A percentile compares a stretch with the other conserved stretches of the same genome.
phyloP scores from a whole-genome alignment of 2,797 vertebrate species.

The Lutjanus campechanus region DNA sequence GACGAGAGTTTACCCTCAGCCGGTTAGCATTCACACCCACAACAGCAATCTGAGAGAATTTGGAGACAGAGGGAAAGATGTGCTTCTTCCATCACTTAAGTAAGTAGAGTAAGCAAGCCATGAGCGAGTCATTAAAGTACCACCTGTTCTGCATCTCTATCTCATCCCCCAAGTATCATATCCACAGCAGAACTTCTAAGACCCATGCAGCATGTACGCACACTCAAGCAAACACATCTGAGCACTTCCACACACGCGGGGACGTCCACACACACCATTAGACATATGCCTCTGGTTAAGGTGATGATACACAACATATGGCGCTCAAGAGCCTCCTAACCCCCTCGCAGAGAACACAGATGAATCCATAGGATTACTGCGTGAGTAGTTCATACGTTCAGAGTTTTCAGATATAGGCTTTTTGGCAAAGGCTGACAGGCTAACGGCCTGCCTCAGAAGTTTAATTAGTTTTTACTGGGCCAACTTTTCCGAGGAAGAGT shows the following conservation, averaged over 20 bases:
- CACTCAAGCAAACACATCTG: conserved; percentile 48
- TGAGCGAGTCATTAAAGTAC: conserved; percentile 65
- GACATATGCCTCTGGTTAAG: conserved; percentile 76
- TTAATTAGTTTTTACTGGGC: conserved; percentile 65
- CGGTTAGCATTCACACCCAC: conserved; percentile 57
- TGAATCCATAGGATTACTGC: conserved; percentile 51
- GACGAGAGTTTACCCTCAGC: conserved; percentile 39
- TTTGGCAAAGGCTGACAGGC: conserved; percentile 51
- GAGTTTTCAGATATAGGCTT: conserved; percentile 51
- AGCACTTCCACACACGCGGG: conserved; percentile 43
- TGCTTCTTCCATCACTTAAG: conserved; percentile 29
- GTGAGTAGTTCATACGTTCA: conserved; percentile 39
- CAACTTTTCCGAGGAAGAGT: conserved; percentile 58
- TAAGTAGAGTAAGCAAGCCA: conserved; percentile 50
- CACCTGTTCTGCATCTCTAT: conserved; percentile 73
- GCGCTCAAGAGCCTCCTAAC: conserved; percentile 53
- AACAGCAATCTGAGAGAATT: conserved; percentile 10
- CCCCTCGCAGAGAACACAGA: conserved; percentile 42
- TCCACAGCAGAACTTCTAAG: conserved; percentile 56
- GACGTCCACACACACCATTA: conserved; percentile 45
- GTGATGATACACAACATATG: conserved; percentile 78
- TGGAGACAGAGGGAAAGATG: neutral
- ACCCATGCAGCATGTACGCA: conserved; percentile 31
- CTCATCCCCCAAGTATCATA: conserved; percentile 52
- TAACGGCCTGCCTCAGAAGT: conserved; percentile 54